A percentile compares a stretch with the other conserved stretches of the same genome.
phyloP scores from a whole-genome alignment of 2,888 invertebrate genomes.

The Hirtodrosophila trivittata region DNA sequence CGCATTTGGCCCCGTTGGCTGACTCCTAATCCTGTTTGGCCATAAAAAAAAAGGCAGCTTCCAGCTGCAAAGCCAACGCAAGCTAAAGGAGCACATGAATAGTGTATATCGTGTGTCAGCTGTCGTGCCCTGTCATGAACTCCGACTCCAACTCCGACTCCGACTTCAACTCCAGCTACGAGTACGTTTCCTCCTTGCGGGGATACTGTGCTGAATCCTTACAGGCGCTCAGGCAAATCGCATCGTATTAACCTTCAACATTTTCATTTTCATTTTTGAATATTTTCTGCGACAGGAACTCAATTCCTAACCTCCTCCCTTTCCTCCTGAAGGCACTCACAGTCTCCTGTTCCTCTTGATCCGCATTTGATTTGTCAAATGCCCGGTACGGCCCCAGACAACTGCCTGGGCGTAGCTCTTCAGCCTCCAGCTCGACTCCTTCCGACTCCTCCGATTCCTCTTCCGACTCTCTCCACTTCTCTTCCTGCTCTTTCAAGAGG shows the following conservation, averaged over 20 bases:
- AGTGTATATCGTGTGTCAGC: constrained; percentile 38
- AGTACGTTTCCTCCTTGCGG: background rate
- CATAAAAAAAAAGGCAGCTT: constrained; percentile 25
- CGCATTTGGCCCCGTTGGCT: constrained; percentile 1
- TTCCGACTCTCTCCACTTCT: too few species aligned
- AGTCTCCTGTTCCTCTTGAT: constrained; percentile 40
- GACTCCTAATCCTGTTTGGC: constrained; percentile 34
- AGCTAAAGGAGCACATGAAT: constrained; percentile 34
- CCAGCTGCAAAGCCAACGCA: constrained; percentile 24
- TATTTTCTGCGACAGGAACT: constrained; percentile 53
- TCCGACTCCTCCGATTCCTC: too few species aligned
- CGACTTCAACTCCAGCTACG: background rate
- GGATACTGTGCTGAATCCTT: constrained; percentile 25
- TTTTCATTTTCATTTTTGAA: constrained; percentile 54
- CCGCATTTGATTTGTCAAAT: constrained; percentile 72
- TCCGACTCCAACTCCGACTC: constrained; percentile 17
- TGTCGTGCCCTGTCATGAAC: constrained; percentile 56
- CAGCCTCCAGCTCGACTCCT: background rate
- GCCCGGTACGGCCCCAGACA: constrained; percentile 26
- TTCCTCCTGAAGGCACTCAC: constrained; percentile 3
- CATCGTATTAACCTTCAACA: constrained; percentile 74
- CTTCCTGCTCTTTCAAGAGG: background rate
- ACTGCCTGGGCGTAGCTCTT: constrained; percentile 8
- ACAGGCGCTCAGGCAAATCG: constrained; percentile 56
- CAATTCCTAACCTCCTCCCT: constrained; percentile 30